A percentile compares a stretch with the other conserved stretches of the same genome.
Conservation (phyloP, 2,113 vertebrate species). For the Romanogobio albipinnatus region DNA sequence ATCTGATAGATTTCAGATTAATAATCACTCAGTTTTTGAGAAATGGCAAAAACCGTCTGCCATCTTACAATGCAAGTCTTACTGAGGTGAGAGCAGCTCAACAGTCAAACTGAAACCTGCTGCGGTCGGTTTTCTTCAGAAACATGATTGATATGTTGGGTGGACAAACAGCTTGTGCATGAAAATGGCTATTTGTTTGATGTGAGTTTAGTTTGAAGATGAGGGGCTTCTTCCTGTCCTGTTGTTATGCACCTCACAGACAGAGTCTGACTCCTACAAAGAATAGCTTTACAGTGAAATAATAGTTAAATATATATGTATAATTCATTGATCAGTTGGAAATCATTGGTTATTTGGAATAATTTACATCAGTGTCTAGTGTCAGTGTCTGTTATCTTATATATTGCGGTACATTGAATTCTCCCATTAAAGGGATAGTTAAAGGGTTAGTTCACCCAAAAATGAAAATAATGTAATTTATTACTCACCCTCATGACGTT, state of each 20-base stretch:
- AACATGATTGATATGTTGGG: neutral
- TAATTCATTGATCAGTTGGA: too few relatives aligned
- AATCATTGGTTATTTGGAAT: too few relatives aligned
- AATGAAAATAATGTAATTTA: too few relatives aligned
- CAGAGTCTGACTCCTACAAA: too few relatives aligned
- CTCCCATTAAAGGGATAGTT: too few relatives aligned
- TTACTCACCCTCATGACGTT: too few relatives aligned
- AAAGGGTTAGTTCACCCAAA: too few relatives aligned
- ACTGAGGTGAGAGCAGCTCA: neutral
- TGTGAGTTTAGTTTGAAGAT: neutral
- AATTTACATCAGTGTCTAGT: too few relatives aligned
- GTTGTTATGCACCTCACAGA: neutral
- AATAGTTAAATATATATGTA: too few relatives aligned
- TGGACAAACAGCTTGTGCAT: neutral
- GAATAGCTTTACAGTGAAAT: too few relatives aligned
- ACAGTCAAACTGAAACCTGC: slow-evolving; percentile 1
- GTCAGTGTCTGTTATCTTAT: too few relatives aligned
- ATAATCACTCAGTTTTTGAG: neutral
- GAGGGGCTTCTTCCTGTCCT: neutral
- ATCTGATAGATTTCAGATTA: neutral
- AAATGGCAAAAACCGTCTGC: neutral
- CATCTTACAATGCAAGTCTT: neutral
- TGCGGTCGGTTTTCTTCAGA: neutral
- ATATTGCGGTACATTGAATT: too few relatives aligned
- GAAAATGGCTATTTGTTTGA: neutral